phyloP scores from a whole-genome alignment of 2,888 invertebrate species.

The Ophion obscuratus region DNA sequence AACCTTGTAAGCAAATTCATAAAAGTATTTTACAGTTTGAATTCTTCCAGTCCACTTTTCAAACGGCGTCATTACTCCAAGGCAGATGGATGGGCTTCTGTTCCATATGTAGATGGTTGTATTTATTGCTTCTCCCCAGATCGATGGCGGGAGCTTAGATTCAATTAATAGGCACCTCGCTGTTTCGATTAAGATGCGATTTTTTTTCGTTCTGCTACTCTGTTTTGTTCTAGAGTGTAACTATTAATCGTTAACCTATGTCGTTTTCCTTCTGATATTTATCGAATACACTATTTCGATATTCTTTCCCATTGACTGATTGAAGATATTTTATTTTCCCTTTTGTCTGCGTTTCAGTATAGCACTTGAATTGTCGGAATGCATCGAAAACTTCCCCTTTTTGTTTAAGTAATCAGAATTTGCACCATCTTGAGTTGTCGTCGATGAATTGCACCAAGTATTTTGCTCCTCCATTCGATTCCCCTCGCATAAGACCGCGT shows the following conservation, averaged over 20 bases:
- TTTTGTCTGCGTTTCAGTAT: neutral
- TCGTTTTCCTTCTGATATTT: neutral
- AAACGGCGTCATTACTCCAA: neutral
- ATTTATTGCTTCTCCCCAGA: neutral
- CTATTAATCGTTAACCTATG: neutral
- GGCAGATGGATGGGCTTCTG: neutral
- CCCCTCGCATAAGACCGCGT: neutral
- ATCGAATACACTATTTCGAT: neutral
- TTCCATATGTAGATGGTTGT: neutral
- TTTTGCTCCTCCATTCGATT: neutral
- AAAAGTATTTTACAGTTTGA: neutral
- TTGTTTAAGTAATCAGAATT: neutral
- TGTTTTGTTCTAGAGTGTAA: conserved; percentile 4
- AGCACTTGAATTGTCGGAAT: neutral
- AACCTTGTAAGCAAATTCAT: neutral
- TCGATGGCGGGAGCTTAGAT: neutral
- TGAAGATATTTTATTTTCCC: neutral
- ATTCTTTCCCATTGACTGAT: neutral
- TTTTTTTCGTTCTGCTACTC: neutral
- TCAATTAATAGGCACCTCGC: neutral
- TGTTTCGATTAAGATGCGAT: neutral
- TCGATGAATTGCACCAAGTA: conserved; percentile 3
- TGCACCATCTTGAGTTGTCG: neutral
- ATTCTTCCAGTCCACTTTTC: neutral
- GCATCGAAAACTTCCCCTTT: neutral